Conservation (phyloP, 2,113 vertebrate species). For the Ammodytes marinus region DNA sequence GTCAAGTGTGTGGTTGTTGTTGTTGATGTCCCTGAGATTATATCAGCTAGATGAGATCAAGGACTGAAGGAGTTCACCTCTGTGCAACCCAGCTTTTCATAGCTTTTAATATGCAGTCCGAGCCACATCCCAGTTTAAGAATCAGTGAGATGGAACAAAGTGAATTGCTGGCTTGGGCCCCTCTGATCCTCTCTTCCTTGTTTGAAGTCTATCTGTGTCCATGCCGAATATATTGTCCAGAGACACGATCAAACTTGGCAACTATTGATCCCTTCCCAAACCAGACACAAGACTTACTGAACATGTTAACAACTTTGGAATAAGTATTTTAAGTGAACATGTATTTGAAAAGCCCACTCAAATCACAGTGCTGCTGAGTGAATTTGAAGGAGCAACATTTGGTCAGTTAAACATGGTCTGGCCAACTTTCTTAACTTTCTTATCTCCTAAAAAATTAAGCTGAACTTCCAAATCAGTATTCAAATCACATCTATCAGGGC, state of each 20-base stretch:
- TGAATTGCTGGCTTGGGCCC: slow-evolving; percentile 69
- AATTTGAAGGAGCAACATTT: slow-evolving; percentile 54
- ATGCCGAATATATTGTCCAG: slow-evolving; percentile 76
- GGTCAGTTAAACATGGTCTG: slow-evolving; percentile 5
- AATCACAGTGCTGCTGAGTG: slow-evolving; percentile 32
- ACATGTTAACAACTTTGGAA: slow-evolving; percentile 79
- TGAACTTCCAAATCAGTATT: not conserved
- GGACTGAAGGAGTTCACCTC: slow-evolving; percentile 47
- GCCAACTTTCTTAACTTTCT: slow-evolving; percentile 26
- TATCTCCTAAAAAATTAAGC: slow-evolving; percentile 8
- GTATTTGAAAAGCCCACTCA: slow-evolving; percentile 65
- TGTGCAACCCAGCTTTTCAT: slow-evolving; percentile 40
- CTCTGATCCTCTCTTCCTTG: slow-evolving; percentile 68
- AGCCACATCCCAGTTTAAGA: slow-evolving; percentile 75
- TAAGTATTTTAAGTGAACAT: slow-evolving; percentile 78
- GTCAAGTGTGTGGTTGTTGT: slow-evolving; percentile 32
- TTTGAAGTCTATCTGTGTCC: slow-evolving; percentile 80
- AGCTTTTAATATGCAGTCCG: slow-evolving; percentile 70
- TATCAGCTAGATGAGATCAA: slow-evolving; percentile 60
- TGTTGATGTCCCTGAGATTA: slow-evolving; percentile 64
- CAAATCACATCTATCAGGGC: slow-evolving; percentile 18
- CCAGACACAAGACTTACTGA: slow-evolving; percentile 75
- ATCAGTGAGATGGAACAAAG: slow-evolving; percentile 80
- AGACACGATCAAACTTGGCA: slow-evolving; percentile 82
- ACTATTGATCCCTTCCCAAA: slow-evolving; percentile 82